phyloP scores from a whole-genome alignment of 2,113 vertebrate genomes.

The Australoheros scitulus region DNA sequence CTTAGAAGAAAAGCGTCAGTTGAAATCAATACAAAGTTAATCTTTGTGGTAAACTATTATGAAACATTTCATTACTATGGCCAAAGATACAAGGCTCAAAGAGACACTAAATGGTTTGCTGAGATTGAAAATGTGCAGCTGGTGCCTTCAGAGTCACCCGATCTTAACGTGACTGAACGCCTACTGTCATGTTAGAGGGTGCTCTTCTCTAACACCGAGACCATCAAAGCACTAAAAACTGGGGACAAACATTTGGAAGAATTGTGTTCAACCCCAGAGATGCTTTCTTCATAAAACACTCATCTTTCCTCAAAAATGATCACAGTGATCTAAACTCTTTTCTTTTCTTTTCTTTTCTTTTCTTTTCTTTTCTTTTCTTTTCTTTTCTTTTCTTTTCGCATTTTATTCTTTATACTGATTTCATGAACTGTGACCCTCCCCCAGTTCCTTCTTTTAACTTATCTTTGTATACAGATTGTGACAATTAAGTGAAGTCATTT shows the following conservation, averaged over 20 bases:
- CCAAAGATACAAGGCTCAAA: background rate
- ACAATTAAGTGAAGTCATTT: background rate
- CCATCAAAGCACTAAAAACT: too few species aligned
- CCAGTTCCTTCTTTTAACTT: background rate
- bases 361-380: too few species aligned
- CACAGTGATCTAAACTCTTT: too few species aligned
- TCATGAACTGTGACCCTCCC: background rate
- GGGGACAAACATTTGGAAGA: background rate
- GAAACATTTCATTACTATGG: constrained; percentile 17
- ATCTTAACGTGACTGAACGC: background rate
- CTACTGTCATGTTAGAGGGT: background rate
- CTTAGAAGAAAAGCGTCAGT: constrained; percentile 8
- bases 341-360: too few species aligned
- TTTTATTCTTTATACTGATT: background rate
- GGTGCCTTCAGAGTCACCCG: background rate
- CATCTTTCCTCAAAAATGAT: background rate
- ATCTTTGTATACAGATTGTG: background rate
- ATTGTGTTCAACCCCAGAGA: background rate
- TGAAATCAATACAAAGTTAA: constrained; percentile 40
- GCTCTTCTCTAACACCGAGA: background rate
- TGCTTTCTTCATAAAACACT: background rate
- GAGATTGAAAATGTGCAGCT: background rate
- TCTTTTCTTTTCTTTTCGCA: too few species aligned
- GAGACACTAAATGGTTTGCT: background rate
- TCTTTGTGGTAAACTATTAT: constrained; percentile 1